Percentiles rank a stretch among this genome's conserved stretches.
These are phyloP conservation scores for Prionailurus viverrinus DNA, from an alignment of 2,113 vertebrate genomes.

Conservation along the genomic window DNA sequence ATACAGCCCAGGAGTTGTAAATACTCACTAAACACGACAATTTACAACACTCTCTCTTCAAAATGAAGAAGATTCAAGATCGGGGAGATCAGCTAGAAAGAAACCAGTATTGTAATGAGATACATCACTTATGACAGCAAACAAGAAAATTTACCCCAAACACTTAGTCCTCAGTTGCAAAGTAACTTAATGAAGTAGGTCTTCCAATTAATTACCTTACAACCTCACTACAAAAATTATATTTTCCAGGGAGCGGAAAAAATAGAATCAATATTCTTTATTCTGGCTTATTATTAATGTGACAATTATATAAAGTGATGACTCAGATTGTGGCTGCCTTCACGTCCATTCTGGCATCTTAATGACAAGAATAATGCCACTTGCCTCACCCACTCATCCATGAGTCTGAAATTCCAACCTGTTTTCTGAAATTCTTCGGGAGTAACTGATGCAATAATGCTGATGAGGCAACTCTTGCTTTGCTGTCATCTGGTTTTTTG, in stretches of 20 bases:
- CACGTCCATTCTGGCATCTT: not conserved
- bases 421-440: conserved; percentile 36
- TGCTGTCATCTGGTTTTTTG: not conserved
- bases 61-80: not conserved
- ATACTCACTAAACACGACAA: not conserved
- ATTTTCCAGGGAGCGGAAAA: not conserved
- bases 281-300: not conserved
- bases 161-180: not conserved
- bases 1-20: not conserved
- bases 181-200: not conserved
- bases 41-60: not conserved
- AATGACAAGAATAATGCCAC: not conserved
- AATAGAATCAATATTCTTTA: not conserved
- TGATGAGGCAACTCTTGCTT: not conserved
- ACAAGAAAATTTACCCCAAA: not conserved
- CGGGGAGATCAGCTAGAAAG: not conserved
- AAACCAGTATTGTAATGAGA: not conserved
- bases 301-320: not conserved
- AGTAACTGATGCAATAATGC: not conserved
- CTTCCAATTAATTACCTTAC: not conserved
- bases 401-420: not conserved
- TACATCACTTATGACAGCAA: not conserved
- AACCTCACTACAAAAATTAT: not conserved
- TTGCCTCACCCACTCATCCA: not conserved
- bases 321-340: not conserved